Percentiles rank a stretch among this genome's conserved stretches.
phyloP scores from a whole-genome alignment of 2,113 vertebrate species.

The Halichoerus grypus region DNA sequence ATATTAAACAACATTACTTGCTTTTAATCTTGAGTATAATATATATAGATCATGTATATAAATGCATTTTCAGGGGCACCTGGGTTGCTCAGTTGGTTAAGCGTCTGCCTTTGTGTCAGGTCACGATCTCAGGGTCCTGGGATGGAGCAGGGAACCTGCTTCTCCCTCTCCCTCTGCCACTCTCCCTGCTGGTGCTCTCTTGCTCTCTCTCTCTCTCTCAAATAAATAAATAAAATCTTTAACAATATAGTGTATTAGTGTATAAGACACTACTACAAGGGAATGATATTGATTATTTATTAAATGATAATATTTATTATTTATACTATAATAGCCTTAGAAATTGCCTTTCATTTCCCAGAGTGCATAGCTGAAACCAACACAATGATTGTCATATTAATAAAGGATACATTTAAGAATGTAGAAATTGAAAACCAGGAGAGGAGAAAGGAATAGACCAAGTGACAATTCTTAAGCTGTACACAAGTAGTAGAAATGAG shows the following conservation, averaged over 20 bases:
- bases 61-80: neutral
- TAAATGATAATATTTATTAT: conserved; percentile 6
- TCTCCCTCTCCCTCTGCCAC: no score
- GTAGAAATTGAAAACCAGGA: neutral
- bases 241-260: no score
- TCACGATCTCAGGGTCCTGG: no score
- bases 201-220: no score
- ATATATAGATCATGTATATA: neutral
- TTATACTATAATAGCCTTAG: neutral
- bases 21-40: neutral
- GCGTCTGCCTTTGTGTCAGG: no score
- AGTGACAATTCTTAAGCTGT: neutral
- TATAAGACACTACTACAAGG: neutral
- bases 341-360: neutral
- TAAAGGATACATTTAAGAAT: neutral
- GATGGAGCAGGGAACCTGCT: no score
- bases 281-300: neutral
- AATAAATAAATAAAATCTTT: no score
- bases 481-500: neutral
- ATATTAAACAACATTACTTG: neutral
- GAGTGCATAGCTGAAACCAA: neutral
- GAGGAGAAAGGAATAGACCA: neutral
- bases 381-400: neutral
- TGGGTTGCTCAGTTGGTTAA: no score
- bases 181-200: no score